Conservation (phyloP, 35 echinoderm and acorn worm genomes). For the Amphiura filiformis region DNA sequence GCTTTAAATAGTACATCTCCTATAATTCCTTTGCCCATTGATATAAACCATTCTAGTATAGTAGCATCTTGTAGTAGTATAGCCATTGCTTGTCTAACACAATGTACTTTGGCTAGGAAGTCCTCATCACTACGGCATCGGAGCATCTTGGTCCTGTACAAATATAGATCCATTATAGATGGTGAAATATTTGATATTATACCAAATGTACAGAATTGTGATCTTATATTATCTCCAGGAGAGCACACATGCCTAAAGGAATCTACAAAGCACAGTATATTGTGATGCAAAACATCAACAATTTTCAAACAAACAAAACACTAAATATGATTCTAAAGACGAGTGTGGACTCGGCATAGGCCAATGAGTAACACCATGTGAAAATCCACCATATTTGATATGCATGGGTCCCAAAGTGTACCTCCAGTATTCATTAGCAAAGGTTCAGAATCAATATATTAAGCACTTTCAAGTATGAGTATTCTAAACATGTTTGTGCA, state of each 20-base stretch:
- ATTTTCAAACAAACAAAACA: background rate
- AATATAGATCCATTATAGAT: no score
- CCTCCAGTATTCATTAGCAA: no score
- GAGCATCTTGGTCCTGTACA: slow-evolving; percentile 70
- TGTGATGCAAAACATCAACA: no score
- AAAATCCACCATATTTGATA: no score
- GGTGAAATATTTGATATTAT: background rate
- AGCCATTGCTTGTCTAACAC: slow-evolving; percentile 71
- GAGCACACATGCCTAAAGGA: background rate
- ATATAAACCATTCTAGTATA: slow-evolving; percentile 68
- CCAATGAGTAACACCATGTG: no score
- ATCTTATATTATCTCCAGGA: no score
- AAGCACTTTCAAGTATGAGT: no score
- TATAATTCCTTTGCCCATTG: slow-evolving; percentile 69
- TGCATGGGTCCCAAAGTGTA: no score
- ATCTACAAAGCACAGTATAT: background rate
- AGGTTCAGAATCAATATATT: no score
- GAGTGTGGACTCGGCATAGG: no score
- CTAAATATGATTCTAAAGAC: no score
- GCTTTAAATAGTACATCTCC: slow-evolving; percentile 63
- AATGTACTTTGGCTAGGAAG: slow-evolving; percentile 88
- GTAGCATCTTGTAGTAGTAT: slow-evolving; percentile 64
- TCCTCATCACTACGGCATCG: slow-evolving; percentile 80
- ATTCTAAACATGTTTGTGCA: no score
- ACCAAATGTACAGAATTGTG: background rate